A percentile compares a stretch with the other conserved stretches of the same genome.
These are phyloP conservation scores for Kradibia gibbosae DNA, from an alignment of 1,140 invertebrate genomes.

Conservation along the genomic window DNA sequence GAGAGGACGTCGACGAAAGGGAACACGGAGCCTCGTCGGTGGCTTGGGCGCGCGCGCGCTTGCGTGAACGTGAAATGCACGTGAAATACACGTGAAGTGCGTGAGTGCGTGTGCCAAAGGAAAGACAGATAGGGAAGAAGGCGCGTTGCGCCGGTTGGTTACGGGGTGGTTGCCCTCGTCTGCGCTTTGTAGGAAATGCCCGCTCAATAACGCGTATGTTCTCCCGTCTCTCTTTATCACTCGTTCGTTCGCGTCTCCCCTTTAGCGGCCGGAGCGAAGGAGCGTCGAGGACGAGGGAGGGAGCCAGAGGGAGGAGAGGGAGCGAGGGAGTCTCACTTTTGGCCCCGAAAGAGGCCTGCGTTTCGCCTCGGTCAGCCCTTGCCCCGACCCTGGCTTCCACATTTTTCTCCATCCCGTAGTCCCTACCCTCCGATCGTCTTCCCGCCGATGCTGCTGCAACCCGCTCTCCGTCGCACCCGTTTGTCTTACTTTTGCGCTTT, in stretches of 20 bases:
- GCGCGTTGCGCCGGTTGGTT: constrained; percentile 60
- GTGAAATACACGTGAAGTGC: too few relatives aligned
- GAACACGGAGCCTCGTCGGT: too few relatives aligned
- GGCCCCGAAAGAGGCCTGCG: constrained; percentile 46
- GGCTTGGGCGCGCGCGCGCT: too few relatives aligned
- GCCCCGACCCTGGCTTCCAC: constrained; percentile 4
- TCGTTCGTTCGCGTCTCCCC: constrained; percentile 33
- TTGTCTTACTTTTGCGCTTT: constrained; percentile 47
- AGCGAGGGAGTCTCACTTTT: constrained; percentile 40
- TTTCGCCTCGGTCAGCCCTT: constrained; percentile 13
- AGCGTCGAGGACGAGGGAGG: not conserved
- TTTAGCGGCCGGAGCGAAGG: constrained; percentile 7
- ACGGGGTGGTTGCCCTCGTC: constrained; percentile 72
- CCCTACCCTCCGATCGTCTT: not conserved
- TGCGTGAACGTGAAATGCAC: too few relatives aligned
- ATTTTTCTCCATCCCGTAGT: constrained; percentile 27
- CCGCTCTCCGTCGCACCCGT: constrained; percentile 24
- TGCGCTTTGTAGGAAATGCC: constrained; percentile 71
- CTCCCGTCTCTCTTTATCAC: constrained; percentile 48
- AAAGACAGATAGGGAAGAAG: constrained; percentile 51
- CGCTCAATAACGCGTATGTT: constrained; percentile 70
- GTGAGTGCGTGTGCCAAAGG: too few relatives aligned
- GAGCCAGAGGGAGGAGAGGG: constrained; percentile 21
- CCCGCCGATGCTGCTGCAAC: constrained; percentile 1
- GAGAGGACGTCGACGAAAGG: too few relatives aligned